These are phyloP conservation scores for Etia nguti DNA, from an alignment of 2,113 vertebrate genomes.

Conservation along the genomic window DNA sequence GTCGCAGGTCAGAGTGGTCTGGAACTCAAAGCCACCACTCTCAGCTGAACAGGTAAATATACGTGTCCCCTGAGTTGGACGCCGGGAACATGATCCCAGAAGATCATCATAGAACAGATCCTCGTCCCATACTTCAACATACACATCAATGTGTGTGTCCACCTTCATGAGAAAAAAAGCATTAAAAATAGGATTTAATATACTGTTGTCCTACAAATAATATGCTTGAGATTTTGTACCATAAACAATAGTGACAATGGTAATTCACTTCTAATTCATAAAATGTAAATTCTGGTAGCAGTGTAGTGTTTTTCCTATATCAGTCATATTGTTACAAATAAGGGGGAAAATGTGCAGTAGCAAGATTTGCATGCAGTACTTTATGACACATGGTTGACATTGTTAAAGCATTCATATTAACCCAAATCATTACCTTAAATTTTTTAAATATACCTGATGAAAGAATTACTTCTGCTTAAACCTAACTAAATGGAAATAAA, in stretches of 20 bases:
- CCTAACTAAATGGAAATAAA: not conserved
- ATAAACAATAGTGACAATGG: not conserved
- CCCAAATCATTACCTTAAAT: not conserved
- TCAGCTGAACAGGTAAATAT: not conserved
- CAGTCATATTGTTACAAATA: not conserved
- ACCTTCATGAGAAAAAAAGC: fast-evolving
- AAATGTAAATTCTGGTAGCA: not conserved
- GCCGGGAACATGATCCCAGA: not conserved
- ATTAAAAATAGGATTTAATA: not conserved
- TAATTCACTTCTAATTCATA: not conserved
- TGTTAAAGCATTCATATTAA: not conserved
- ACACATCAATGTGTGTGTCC: not conserved
- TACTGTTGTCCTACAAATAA: not conserved
- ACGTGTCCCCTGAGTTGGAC: not conserved
- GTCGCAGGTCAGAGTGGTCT: not conserved
- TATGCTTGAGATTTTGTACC: not conserved
- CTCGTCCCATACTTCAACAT: fast-evolving
- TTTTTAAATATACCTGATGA: not conserved
- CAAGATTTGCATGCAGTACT: not conserved
- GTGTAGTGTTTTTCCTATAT: not conserved
- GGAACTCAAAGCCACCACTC: not conserved
- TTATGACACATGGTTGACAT: not conserved
- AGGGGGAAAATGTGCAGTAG: not conserved
- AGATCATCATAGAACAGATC: not conserved
- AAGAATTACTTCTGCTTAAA: not conserved